phyloP scores from a whole-genome alignment of 2,888 invertebrate genomes.

The Automeris io region DNA sequence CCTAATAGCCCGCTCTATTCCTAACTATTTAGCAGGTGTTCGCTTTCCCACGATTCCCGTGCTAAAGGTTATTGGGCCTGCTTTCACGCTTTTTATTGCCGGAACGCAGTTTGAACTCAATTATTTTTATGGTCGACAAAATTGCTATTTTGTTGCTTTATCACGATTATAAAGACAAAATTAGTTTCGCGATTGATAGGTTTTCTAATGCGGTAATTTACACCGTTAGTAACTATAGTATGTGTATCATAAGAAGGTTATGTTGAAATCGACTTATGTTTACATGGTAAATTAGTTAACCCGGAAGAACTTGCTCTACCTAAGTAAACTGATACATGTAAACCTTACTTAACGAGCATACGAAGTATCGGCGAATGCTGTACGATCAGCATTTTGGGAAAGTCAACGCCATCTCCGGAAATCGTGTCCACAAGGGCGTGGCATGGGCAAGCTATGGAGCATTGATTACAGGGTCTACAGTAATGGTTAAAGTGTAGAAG shows the following conservation, averaged over 20 bases:
- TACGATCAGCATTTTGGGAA: no score
- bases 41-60: slow-evolving; percentile 60
- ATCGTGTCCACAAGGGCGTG: no score
- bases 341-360: no score
- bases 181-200: slow-evolving; percentile 67
- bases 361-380: no score
- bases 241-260: no score
- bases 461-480: no score
- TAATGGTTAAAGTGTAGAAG: no score
- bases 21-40: slow-evolving; percentile 64
- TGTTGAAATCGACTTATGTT: background rate
- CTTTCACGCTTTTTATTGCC: slow-evolving; percentile 76
- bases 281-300: slow-evolving; percentile 15
- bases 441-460: no score
- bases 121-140: slow-evolving; percentile 74
- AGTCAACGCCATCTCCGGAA: no score
- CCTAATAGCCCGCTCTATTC: slow-evolving; percentile 65
- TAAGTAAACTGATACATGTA: no score
- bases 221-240: slow-evolving; percentile 13
- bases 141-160: slow-evolving; percentile 76
- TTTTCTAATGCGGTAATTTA: slow-evolving; percentile 41
- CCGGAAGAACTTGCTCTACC: no score
- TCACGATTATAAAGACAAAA: slow-evolving; percentile 71
- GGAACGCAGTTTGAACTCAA: slow-evolving; percentile 75
- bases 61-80: slow-evolving; percentile 72